Percentiles rank a stretch among this genome's conserved stretches.
phyloP scores from a whole-genome alignment of 2,888 invertebrate genomes.

The Nemapogon koenigi region DNA sequence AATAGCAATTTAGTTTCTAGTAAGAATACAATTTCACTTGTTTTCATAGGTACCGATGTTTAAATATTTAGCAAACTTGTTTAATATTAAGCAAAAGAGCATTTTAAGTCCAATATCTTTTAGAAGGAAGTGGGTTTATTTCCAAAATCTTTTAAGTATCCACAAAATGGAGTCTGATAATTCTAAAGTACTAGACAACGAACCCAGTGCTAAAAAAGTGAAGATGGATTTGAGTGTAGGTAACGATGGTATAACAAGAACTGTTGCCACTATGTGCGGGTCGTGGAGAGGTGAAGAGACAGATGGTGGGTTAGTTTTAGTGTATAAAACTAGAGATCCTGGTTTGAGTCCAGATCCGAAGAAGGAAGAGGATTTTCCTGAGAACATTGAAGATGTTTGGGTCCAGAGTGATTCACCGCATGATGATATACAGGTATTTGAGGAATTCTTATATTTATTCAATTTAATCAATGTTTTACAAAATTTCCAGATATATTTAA shows the following conservation, averaged over 20 bases:
- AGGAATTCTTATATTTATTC: conserved; percentile 11
- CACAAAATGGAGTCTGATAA: conserved; percentile 29
- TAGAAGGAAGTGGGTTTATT: too few species aligned
- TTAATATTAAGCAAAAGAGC: neutral
- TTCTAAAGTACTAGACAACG: conserved; percentile 27
- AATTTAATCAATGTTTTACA: too few species aligned
- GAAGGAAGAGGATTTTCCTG: conserved; percentile 44
- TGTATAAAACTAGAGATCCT: conserved; percentile 37
- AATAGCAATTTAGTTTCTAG: too few species aligned
- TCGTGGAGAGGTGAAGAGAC: conserved; percentile 55
- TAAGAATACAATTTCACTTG: too few species aligned
- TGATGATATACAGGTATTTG: conserved; percentile 42
- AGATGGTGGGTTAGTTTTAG: conserved; percentile 50
- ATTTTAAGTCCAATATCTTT: too few species aligned
- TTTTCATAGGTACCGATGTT: neutral
- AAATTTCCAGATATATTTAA: too few species aligned
- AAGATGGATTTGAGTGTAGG: conserved; percentile 23
- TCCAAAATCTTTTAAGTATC: conserved; percentile 1
- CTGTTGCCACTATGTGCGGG: conserved; percentile 58
- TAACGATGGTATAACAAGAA: conserved; percentile 25
- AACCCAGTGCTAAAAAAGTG: conserved; percentile 36
- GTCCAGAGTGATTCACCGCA: conserved; percentile 29
- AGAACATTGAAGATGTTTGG: conserved; percentile 58
- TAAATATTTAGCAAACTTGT: neutral
- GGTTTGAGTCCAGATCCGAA: conserved; percentile 52